These are phyloP conservation scores for Seira sanloemensis DNA, from an alignment of 2,888 invertebrate genomes.

Conservation along the genomic window DNA sequence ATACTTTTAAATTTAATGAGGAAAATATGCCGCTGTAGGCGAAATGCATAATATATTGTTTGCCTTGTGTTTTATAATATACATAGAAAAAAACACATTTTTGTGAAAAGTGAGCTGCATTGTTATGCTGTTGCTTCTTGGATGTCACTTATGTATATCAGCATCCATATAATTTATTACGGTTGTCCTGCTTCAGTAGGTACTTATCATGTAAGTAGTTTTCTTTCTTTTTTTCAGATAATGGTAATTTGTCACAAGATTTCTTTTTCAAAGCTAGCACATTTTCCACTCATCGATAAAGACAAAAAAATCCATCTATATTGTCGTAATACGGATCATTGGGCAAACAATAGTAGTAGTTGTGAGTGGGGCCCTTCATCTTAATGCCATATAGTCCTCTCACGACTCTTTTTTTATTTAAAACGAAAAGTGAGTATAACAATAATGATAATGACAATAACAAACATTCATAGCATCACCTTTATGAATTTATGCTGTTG, in stretches of 20 bases:
- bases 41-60: neutral
- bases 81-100: neutral
- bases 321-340: neutral
- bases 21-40: neutral
- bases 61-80: neutral
- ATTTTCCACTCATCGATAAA: neutral
- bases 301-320: neutral
- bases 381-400: neutral
- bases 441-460: neutral
- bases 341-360: neutral
- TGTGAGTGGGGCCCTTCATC: neutral
- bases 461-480: neutral
- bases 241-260: neutral
- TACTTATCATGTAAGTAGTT: neutral
- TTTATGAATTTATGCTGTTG: neutral
- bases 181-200: neutral
- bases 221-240: neutral
- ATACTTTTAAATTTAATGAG: neutral
- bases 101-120: neutral
- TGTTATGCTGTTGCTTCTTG: too few species aligned
- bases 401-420: neutral
- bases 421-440: neutral
- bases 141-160: too few species aligned
- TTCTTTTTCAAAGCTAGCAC: neutral
- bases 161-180: neutral